Conservation (phyloP, 2,888 invertebrate species). For the Chalcis sispes region DNA sequence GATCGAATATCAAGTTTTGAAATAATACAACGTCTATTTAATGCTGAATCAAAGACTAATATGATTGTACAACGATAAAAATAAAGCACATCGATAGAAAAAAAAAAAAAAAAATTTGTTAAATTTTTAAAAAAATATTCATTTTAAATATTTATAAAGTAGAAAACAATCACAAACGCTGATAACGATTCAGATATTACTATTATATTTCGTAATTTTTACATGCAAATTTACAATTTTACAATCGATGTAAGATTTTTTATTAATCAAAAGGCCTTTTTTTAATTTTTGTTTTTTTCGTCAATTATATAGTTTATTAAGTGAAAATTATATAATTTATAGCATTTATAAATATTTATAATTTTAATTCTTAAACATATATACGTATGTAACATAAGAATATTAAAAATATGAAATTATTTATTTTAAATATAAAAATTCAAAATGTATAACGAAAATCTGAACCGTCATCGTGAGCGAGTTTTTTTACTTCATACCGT, state of each 20-base stretch:
- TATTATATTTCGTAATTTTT: not conserved
- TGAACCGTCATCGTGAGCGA: constrained; percentile 30
- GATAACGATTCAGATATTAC: constrained; percentile 32
- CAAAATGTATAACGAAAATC: not conserved
- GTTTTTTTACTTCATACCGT: constrained; percentile 20
- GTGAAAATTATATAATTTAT: not conserved
- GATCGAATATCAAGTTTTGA: constrained; percentile 5
- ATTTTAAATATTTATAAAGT: constrained; percentile 19
- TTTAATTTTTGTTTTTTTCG: too few relatives aligned
- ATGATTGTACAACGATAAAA: constrained; percentile 27
- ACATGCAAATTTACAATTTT: not conserved
- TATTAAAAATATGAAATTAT: too few relatives aligned
- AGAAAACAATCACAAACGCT: constrained; percentile 25
- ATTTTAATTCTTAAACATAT: too few relatives aligned
- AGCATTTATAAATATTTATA: too few relatives aligned
- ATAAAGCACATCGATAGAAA: constrained; percentile 17
- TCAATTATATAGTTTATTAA: not conserved
- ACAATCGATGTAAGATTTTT: too few relatives aligned
- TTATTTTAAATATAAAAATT: constrained; percentile 4
- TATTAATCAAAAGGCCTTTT: too few relatives aligned
- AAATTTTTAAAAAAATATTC: constrained; percentile 11
- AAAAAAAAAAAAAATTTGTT: not conserved
- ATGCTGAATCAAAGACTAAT: not conserved
- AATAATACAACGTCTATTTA: not conserved
- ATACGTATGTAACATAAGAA: too few relatives aligned